Percentiles rank a stretch among this genome's conserved stretches.
phyloP scores from a whole-genome alignment of 2,113 vertebrate genomes.

The Chloropsis hardwickii region DNA sequence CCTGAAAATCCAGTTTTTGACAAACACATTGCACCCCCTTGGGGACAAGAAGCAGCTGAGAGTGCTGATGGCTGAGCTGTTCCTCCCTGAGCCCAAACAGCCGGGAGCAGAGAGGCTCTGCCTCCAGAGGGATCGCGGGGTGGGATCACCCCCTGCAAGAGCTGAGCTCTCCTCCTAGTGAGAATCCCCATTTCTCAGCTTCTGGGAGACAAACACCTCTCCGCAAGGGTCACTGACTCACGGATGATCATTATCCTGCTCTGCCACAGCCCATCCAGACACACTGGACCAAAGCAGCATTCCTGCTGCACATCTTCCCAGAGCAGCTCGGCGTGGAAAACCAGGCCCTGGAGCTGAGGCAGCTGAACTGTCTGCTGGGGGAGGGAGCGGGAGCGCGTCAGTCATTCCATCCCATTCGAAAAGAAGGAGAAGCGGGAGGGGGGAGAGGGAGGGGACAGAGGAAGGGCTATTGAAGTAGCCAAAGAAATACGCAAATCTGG shows the following conservation, averaged over 20 bases:
- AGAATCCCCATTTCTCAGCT: not conserved
- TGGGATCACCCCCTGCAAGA: not conserved
- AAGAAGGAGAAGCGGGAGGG: not conserved
- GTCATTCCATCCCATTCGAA: not conserved
- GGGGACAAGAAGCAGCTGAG: not conserved
- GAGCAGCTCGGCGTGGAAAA: not conserved
- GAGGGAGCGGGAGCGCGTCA: not conserved
- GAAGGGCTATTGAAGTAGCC: not conserved
- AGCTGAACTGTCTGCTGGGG: not conserved
- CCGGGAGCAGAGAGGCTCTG: not conserved
- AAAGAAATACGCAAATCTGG: not conserved
- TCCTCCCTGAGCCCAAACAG: not conserved
- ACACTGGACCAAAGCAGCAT: not conserved
- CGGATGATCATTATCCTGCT: not conserved
- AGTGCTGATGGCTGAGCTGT: rapidly evolving
- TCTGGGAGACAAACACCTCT: not conserved
- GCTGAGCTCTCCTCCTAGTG: not conserved
- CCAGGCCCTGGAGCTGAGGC: not conserved
- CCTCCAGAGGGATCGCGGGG: not conserved
- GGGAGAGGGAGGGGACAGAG: not conserved
- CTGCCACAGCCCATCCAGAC: not conserved
- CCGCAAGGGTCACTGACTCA: not conserved
- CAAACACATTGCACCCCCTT: not conserved
- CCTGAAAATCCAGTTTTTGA: not conserved
- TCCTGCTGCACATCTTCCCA: not conserved